Evolutionary conservation across 2,113 vertebrate genomes (phyloP), one percentile per base, ranked within the genome.

Genomic region (Apeltes quadracus): DNA sequence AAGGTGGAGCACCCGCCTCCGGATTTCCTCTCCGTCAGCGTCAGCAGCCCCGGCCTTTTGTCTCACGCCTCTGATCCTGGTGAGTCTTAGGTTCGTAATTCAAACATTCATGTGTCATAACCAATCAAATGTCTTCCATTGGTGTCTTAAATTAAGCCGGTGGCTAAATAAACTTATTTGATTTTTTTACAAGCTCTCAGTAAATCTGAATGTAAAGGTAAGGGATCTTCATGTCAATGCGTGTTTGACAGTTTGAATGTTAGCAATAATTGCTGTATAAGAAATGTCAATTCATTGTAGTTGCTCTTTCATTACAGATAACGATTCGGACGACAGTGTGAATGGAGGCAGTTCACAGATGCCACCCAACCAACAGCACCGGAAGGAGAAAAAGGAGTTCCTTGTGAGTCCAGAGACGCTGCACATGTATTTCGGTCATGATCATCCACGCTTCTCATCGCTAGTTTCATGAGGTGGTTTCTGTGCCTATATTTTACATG

Each of bases 311-410:
- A 0, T 56, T 41, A 58, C 74, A 93, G 91, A 96, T 36, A 94
- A 95, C 7, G 94, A 97, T 10, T 94, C 94, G 5, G 91, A 95
- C 67, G 87, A 86, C 53, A 94, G 94, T 71, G 83, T 94, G 74
- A 94, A 95, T 0, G 96, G 94, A 74, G 95, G 95, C 80, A 90
- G 93, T 27, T 86, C 92, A 12, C 95, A 91, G 23, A 91, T 94
- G 2, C 90, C 95, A 44, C 94, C 95, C 20, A 94, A 92, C 1
- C 89, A 95, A 54, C 95, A 94, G 38, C 90, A 95, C 43, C 96
- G 95, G 72, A 98, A 95, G 74, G 96, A 98, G 86, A 98, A 94
- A 54, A 95, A 94, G 86, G 97, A 99, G 57, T 98, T 96, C 73
- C 97, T 95, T 56, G 98, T 98, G 83, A 84, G 96, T 95, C 74